These are phyloP conservation scores for Drosophila kokeensis DNA, from an alignment of 2,888 invertebrate genomes.

Conservation along the genomic window DNA sequence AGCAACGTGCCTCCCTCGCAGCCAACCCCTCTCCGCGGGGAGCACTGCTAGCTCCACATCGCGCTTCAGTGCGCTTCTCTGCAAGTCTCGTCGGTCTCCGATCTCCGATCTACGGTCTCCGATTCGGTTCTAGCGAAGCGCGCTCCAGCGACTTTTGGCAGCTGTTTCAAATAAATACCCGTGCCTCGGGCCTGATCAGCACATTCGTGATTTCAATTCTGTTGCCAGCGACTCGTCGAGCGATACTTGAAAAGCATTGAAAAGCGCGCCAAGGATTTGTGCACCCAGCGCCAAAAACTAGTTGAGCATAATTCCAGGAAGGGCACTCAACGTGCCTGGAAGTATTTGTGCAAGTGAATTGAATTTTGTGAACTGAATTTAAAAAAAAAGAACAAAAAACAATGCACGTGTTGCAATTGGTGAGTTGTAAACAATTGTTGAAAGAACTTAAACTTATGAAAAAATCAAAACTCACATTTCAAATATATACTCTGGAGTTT, in stretches of 20 bases:
- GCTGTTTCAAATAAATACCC: conserved; percentile 73
- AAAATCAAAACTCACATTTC: background rate
- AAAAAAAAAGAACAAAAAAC: background rate
- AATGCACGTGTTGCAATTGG: conserved; percentile 54
- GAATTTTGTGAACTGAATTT: conserved; percentile 13
- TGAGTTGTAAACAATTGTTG: conserved; percentile 31
- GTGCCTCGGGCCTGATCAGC: conserved; percentile 36
- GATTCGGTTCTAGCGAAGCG: conserved; percentile 53
- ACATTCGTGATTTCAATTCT: conserved; percentile 73
- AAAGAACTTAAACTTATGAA: background rate
- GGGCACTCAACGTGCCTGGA: conserved; percentile 40
- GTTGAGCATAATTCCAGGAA: background rate
- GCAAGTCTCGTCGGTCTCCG: conserved; percentile 21
- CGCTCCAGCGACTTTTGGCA: conserved; percentile 26
- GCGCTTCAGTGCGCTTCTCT: conserved; percentile 75
- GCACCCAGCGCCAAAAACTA: conserved; percentile 1
- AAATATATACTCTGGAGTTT: background rate
- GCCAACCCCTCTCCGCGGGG: background rate
- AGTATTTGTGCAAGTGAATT: conserved; percentile 34
- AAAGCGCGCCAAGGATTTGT: conserved; percentile 44
- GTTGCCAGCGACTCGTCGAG: conserved; percentile 40
- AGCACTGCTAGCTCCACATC: conserved; percentile 38
- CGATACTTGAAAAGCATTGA: conserved; percentile 1
- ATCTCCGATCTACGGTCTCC: conserved; percentile 18
- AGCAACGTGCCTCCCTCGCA: background rate